A percentile compares a stretch with the other conserved stretches of the same genome.
These are phyloP conservation scores for Thomomys bottae DNA, from an alignment of 2,113 vertebrate genomes.

Conservation along the genomic window DNA sequence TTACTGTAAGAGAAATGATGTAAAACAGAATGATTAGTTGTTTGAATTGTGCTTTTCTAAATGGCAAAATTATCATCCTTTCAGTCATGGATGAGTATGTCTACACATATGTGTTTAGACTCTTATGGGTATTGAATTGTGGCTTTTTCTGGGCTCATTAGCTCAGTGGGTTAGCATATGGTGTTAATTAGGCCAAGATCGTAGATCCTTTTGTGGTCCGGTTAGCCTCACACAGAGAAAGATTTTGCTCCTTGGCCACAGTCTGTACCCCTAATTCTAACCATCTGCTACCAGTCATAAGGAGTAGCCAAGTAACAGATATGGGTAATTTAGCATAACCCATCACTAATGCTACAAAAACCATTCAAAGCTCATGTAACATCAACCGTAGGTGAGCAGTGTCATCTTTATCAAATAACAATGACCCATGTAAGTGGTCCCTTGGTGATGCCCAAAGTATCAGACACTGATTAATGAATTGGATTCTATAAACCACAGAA, in stretches of 20 bases:
- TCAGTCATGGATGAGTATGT: constrained; percentile 71
- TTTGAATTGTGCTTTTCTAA: constrained; percentile 62
- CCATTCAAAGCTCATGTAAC: not conserved
- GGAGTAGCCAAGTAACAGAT: constrained; percentile 56
- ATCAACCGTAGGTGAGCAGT: not conserved
- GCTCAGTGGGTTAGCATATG: constrained; percentile 74
- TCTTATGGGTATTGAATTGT: constrained; percentile 56
- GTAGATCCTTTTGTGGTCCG: constrained; percentile 66
- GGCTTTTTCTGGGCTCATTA: constrained; percentile 75
- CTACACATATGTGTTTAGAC: constrained; percentile 59
- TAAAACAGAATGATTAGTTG: constrained; percentile 20
- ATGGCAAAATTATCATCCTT: constrained; percentile 53
- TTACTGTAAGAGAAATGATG: constrained; percentile 13
- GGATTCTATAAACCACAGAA: not conserved
- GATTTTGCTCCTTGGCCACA: constrained; percentile 58
- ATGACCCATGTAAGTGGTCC: not conserved
- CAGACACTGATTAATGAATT: not conserved
- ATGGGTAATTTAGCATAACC: constrained; percentile 50
- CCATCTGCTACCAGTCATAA: constrained; percentile 65
- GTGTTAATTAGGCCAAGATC: constrained; percentile 72
- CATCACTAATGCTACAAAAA: not conserved
- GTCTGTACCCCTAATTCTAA: constrained; percentile 38
- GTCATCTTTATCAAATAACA: not conserved
- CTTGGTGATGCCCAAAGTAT: not conserved
- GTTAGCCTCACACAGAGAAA: constrained; percentile 69